Evolutionary conservation across 2,888 invertebrate genomes (phyloP).

Genomic region (Plebejus melissa): DNA sequence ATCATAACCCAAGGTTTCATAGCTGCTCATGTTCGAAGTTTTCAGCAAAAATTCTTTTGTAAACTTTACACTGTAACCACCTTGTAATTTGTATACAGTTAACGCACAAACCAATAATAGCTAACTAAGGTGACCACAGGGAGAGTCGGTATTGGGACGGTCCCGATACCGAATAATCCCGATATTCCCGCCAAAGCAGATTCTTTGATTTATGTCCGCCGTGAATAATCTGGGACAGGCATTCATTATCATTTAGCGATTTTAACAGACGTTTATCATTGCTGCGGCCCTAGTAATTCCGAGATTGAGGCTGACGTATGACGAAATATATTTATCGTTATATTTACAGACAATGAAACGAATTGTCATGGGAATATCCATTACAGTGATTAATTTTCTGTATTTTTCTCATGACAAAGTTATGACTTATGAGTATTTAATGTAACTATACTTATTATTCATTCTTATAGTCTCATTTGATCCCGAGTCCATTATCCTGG

Average conservation of each 20-base stretch:
- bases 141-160: conserved; percentile 27
- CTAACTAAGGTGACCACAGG: conserved; percentile 8
- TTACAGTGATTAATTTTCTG: not conserved
- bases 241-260: conserved; percentile 22
- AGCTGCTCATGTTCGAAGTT: no score
- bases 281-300: conserved; percentile 1
- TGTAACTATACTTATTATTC: not conserved
- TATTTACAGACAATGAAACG: conserved; percentile 9
- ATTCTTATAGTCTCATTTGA: not conserved
- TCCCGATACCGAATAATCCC: conserved; percentile 34
- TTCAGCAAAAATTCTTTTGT: no score
- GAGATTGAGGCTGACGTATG: conserved; percentile 5
- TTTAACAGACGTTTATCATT: conserved; percentile 22
- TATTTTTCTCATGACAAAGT: not conserved
- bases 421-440: not conserved
- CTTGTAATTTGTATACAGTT: not conserved
- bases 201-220: conserved; percentile 33
- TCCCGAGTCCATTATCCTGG: not conserved
- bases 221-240: conserved; percentile 32
- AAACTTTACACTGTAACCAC: no score
- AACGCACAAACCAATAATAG: not conserved
- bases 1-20: no score
- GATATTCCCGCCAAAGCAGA: conserved; percentile 33
- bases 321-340: conserved; percentile 14
- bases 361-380: not conserved